Evolutionary conservation across 35 echinoderm and acorn worm species (phyloP), one percentile per base, ranked within the genome.

Genomic region (Holothuria glaberrima): DNA sequence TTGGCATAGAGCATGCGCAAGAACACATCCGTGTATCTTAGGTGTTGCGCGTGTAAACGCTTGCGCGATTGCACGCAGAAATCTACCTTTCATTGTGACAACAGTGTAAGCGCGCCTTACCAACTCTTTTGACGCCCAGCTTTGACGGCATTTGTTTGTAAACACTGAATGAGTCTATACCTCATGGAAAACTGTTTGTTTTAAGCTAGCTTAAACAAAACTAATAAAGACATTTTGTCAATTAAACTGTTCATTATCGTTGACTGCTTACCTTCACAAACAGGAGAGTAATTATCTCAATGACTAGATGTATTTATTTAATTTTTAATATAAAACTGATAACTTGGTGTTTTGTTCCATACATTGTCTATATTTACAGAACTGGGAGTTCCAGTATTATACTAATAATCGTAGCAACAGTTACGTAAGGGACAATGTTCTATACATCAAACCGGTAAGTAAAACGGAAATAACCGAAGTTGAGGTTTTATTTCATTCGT

Each of bases 311-410:
- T 18, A 14, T n/a, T 18, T n/a, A 61, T 2, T 0, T 0, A n/a
- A 61, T 18, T 0, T 0, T 18, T 61, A 0, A 18, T 61, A 0
- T 18, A 2, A 61, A n/a, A 61, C 0, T n/a, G 16, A 61, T 3
- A n/a, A 18, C 16, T 18, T n/a, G 2, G 16, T 61, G n/a, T 18
- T 61, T 61, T n/a, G 16, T 61, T 61, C 16, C n/a, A 32, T 33
- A 18, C 41, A 35, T 73, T 73, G 0, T 73, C 30, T 73, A 9
- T 13, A 68, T 57, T 91, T 58, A 22, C 77, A 97, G 95, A 97
- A 97, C 75, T 97, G 95, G 95, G 91, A 97, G 89, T 46, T 94
- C n/a, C n/a, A n/a, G n/a, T n/a, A n/a, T n/a, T n/a, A n/a, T n/a
- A n/a, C n/a, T n/a, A n/a, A n/a, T n/a, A n/a, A n/a, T n/a, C n/a